These are phyloP conservation scores for Istiophorus platypterus DNA, from an alignment of 2,113 vertebrate genomes.

Conservation along the genomic window DNA sequence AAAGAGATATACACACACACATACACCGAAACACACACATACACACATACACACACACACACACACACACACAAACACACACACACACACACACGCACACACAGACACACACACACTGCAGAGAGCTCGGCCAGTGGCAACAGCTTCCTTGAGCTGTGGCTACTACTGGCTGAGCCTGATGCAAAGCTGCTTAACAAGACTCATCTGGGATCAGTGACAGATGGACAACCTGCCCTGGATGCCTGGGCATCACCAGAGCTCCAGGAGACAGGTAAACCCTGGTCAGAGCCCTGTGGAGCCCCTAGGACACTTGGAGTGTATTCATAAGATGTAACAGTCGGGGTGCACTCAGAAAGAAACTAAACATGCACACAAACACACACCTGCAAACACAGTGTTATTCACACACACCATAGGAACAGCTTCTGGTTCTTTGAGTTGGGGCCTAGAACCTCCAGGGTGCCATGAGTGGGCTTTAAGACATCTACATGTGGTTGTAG, in stretches of 20 bases:
- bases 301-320: slow-evolving; percentile 61
- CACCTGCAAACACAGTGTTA: slow-evolving; percentile 25
- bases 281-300: slow-evolving; percentile 43
- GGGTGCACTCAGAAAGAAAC: slow-evolving; percentile 28
- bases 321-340: slow-evolving; percentile 77
- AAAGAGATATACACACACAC: slow-evolving; percentile 22
- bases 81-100: not conserved
- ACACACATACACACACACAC: not conserved
- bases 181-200: slow-evolving; percentile 79
- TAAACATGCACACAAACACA: slow-evolving; percentile 30
- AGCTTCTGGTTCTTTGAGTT: not conserved
- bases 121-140: slow-evolving; percentile 47
- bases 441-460: not conserved
- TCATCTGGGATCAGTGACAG: slow-evolving; percentile 78
- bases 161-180: slow-evolving; percentile 62
- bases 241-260: slow-evolving; percentile 41
- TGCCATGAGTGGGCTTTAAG: not conserved
- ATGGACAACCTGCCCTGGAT: slow-evolving; percentile 73
- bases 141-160: slow-evolving; percentile 50
- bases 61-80: slow-evolving; percentile 3
- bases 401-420: slow-evolving; percentile 4
- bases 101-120: not conserved
- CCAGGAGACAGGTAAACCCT: slow-evolving; percentile 73
- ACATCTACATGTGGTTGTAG: not conserved
- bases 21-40: not conserved